Evolutionary conservation across 2,113 vertebrate species (phyloP), one percentile per base, ranked within the genome.

Genomic region (Sander lucioperca): DNA sequence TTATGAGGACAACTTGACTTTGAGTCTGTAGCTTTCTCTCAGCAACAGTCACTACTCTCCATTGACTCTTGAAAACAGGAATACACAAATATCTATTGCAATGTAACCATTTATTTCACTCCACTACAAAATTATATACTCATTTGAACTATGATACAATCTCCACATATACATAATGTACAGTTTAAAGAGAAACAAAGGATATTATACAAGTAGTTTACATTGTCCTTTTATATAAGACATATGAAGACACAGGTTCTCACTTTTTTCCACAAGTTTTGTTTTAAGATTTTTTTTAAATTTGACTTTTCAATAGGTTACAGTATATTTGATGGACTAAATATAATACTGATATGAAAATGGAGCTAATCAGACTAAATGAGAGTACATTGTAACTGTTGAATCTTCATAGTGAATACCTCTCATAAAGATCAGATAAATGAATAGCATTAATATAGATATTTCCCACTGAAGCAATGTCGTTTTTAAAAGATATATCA

Each of bases 81-180:
- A 63, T 43, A 43, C 39, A 85, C 82, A 71, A 27, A 70, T 62
- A 33, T 82, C 80, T 93, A 91, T 82, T 92, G 25, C 81, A 94
- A 94, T 58, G 69, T 88, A 84, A 82, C 81, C 74, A 87, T 96
- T 96, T 96, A 96, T 95, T 95, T 92, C 86, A 95, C 93, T 92
- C 90, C 94, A 95, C 95, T 95, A 96, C 95, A 96, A 96, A 96
- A 94, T 85, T 91, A 94, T 90, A 93, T 36, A 93, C 88, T 88
- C 85, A 83, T 92, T 64, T 94, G 69, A 92, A 84, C 91, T 96
- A 95, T 95, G 59, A 91, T 95, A 96, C 95, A 95, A 78, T 91
- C 77, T 91, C 82, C 82, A 93, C 91, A 96, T 96, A 90, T 95
- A 96, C 92, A 95, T 77, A 90, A 93, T 94, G 83, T 96, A 95